Evolutionary conservation across 2,888 invertebrate species (phyloP).

Genomic region (Cheilosia impressa): DNA sequence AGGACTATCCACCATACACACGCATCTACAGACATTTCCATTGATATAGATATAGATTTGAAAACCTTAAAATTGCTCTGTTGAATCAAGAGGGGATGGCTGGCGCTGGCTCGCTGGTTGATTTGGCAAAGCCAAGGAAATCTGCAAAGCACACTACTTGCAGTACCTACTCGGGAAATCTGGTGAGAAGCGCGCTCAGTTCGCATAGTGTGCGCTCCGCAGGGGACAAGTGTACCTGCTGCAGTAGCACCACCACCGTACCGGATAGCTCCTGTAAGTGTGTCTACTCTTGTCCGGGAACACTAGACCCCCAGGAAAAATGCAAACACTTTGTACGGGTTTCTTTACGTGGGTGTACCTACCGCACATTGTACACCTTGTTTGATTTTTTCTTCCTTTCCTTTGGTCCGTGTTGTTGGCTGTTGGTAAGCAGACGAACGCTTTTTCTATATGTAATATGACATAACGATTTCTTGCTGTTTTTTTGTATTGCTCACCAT

Average conservation of each 20-base stretch:
- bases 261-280: constrained; percentile 14
- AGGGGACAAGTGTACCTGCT: constrained; percentile 22
- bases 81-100: constrained; percentile 23
- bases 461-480: constrained; percentile 39
- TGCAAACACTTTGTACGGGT: constrained; percentile 28
- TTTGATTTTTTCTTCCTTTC: neutral
- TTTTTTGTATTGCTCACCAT: constrained; percentile 15
- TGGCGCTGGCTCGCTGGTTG: too few species aligned
- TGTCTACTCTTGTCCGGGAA: constrained; percentile 47
- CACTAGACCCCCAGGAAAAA: constrained; percentile 45
- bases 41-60: constrained; percentile 4
- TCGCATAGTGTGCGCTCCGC: constrained; percentile 5
- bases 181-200: too few species aligned
- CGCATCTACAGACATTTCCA: neutral
- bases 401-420: constrained; percentile 24
- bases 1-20: constrained; percentile 1
- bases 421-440: constrained; percentile 20
- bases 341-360: neutral
- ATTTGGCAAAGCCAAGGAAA: constrained; percentile 10
- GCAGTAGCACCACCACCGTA: neutral
- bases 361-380: constrained; percentile 7
- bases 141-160: constrained; percentile 18
- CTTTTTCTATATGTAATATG: constrained; percentile 23
- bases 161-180: neutral
- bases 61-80: constrained; percentile 33